Evolutionary conservation across 2,797 vertebrate species (phyloP).

Genomic region (Falco novaeseelandiae): DNA sequence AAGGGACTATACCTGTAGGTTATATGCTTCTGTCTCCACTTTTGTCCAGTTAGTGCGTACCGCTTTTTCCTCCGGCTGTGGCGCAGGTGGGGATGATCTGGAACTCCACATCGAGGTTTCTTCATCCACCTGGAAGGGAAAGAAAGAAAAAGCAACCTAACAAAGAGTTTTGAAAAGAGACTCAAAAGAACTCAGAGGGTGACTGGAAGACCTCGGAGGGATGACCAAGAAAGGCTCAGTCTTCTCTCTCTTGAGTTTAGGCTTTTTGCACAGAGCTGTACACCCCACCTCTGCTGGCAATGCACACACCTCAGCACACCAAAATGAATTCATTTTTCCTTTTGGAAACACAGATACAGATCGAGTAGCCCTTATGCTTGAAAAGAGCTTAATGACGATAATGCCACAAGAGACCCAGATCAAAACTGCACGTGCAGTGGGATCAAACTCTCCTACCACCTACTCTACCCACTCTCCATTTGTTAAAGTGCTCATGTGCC

Average conservation of each 20-base stretch:
- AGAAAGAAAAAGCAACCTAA: neutral
- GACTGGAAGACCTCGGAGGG: neutral
- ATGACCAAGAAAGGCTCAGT: neutral
- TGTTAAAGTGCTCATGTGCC: neutral
- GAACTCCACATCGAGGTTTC: constrained; percentile 93
- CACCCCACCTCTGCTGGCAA: neutral
- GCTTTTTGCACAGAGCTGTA: neutral
- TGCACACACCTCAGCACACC: neutral
- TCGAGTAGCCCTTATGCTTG: neutral
- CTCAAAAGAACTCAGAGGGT: neutral
- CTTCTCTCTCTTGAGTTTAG: neutral
- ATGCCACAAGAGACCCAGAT: neutral
- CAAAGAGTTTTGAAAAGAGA: neutral
- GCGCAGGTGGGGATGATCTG: constrained; percentile 90
- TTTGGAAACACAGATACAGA: neutral
- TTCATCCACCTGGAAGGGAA: constrained; percentile 90
- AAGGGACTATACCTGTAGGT: constrained; percentile 87
- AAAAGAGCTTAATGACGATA: neutral
- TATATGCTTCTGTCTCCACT: constrained; percentile 96
- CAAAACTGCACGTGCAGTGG: neutral
- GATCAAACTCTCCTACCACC: neutral
- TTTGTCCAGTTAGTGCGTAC: constrained; percentile 95
- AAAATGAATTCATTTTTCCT: neutral
- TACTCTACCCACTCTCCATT: neutral
- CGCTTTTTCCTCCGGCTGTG: constrained; percentile 91